Percentiles rank a stretch among this genome's conserved stretches.
Evolutionary conservation across 2,797 vertebrate species (phyloP).

Genomic region (Pangasius sanitwongsei): DNA sequence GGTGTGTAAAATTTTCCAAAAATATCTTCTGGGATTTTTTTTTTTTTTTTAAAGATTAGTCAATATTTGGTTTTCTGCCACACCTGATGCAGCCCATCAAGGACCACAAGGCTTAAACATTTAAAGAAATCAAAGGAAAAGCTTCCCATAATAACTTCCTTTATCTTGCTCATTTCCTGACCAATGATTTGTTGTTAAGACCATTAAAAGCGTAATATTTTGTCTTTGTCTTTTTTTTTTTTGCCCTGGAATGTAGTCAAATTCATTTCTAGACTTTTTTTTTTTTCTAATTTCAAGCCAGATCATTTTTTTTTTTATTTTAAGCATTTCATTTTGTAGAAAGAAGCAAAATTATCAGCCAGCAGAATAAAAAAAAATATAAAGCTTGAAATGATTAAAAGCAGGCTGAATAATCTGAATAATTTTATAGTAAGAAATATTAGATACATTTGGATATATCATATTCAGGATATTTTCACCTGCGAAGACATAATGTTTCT

Average conservation of each 20-base stretch:
- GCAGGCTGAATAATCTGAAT: background rate
- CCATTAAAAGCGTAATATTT: no score
- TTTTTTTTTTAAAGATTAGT: no score
- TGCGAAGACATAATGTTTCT: background rate
- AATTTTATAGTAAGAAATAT: background rate
- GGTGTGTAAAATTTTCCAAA: no score
- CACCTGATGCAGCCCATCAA: no score
- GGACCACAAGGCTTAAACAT: no score
- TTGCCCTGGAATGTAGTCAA: background rate
- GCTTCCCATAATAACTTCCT: no score
- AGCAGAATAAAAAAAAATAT: background rate
- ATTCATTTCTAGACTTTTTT: background rate
- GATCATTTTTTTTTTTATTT: background rate
- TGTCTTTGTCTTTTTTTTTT: no score
- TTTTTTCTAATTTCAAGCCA: background rate
- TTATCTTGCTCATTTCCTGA: no score
- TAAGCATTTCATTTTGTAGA: background rate
- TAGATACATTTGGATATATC: background rate
- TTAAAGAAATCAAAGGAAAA: no score
- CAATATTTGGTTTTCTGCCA: no score
- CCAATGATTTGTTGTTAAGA: no score
- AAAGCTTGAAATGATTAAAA: background rate
- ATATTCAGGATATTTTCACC: background rate
- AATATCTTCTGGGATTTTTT: no score
- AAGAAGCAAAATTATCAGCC: background rate